These are phyloP conservation scores for Drosophila ironensis DNA, from an alignment of 1,140 invertebrate genomes.

Conservation along the genomic window DNA sequence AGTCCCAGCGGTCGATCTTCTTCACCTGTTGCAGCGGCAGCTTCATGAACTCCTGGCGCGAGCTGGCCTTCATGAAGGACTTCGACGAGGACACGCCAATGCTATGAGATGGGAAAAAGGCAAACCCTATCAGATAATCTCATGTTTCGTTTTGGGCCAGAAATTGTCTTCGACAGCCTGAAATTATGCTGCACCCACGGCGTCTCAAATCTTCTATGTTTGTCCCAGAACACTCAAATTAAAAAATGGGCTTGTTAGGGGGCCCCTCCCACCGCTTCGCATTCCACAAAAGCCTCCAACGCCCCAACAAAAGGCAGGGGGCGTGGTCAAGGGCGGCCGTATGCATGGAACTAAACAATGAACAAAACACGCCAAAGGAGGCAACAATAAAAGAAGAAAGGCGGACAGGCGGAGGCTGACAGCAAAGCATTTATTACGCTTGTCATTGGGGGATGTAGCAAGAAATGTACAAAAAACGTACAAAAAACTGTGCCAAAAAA, in stretches of 20 bases:
- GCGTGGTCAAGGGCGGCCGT: slow-evolving; percentile 52
- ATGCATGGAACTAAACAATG: slow-evolving; percentile 66
- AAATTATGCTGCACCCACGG: slow-evolving; percentile 26
- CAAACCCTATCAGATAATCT: not conserved
- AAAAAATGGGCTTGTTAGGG: slow-evolving; percentile 19
- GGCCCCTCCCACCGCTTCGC: slow-evolving; percentile 20
- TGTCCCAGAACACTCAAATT: slow-evolving; percentile 30
- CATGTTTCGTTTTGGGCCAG: not conserved
- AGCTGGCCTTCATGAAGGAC: slow-evolving; percentile 95
- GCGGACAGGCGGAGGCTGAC: slow-evolving; percentile 60
- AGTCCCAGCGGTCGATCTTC: slow-evolving; percentile 85
- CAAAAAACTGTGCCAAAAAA: slow-evolving; percentile 48
- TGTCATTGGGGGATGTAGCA: slow-evolving; percentile 63
- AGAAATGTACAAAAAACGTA: slow-evolving; percentile 25
- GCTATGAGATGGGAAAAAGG: slow-evolving; percentile 27
- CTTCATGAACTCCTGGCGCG: slow-evolving; percentile 88
- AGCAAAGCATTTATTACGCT: slow-evolving; percentile 80
- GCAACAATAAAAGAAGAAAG: slow-evolving; percentile 63
- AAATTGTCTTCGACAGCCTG: slow-evolving; percentile 11
- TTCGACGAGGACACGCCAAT: slow-evolving; percentile 89
- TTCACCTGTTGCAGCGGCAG: slow-evolving; percentile 81
- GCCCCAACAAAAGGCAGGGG: slow-evolving; percentile 42
- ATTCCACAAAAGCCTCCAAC: slow-evolving; percentile 51
- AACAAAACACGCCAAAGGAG: slow-evolving; percentile 61
- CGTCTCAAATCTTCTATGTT: not conserved